Evolutionary conservation across 37 sponge, comb jelly and placozoan species (phyloP).

Genomic region (Haliclona indistincta): DNA sequence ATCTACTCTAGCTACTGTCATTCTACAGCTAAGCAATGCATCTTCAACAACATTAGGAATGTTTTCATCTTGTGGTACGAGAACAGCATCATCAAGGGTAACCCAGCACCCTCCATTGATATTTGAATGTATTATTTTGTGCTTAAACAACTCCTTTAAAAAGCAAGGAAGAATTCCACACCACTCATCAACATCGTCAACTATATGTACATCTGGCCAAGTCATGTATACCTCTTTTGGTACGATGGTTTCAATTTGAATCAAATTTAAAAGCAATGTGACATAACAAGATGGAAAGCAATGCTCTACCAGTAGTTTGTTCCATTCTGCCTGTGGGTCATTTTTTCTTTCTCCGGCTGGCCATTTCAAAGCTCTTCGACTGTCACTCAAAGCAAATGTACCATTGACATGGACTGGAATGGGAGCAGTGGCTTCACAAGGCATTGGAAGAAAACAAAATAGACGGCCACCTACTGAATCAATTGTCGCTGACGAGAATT

Average conservation of each 20-base stretch:
- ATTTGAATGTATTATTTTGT: not conserved
- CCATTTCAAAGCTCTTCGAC: constrained; percentile 61
- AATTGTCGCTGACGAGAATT: not conserved
- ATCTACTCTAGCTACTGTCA: constrained; percentile 25
- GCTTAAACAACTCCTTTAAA: not conserved
- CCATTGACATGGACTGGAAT: constrained; percentile 77
- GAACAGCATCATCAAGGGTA: not conserved
- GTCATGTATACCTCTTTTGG: constrained; percentile 18
- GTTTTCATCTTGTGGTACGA: constrained; percentile 2
- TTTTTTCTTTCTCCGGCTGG: constrained; percentile 41
- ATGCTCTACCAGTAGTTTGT: constrained; percentile 37
- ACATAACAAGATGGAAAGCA: constrained; percentile 55
- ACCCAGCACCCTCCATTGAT: constrained; percentile 25
- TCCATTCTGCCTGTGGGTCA: constrained; percentile 58
- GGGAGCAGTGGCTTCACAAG: constrained; percentile 29
- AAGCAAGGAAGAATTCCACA: constrained; percentile 11
- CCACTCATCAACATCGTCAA: constrained; percentile 32
- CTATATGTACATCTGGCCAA: constrained; percentile 32
- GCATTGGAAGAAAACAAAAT: constrained; percentile 77
- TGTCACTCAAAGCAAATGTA: constrained; percentile 58
- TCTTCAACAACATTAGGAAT: constrained; percentile 2
- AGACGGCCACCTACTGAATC: constrained; percentile 27
- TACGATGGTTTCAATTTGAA: not conserved
- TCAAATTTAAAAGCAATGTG: constrained; percentile 24
- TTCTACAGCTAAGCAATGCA: constrained; percentile 20